Percentiles rank a stretch among this genome's conserved stretches.
phyloP scores from a whole-genome alignment of 1,140 invertebrate species.

The Chrysomallon squamiferum region DNA sequence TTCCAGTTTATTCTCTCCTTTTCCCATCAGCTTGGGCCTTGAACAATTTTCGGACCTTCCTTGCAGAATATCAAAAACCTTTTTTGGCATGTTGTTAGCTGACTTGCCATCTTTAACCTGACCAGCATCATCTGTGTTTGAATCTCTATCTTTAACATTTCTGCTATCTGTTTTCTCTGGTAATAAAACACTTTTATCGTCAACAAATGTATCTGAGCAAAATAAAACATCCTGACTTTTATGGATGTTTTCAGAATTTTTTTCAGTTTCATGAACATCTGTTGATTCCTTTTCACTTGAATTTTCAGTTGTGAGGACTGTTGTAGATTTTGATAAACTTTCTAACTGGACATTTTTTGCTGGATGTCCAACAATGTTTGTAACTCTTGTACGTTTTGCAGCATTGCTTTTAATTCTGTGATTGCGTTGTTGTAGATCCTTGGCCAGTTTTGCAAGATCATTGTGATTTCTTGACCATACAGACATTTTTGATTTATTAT shows the following conservation, averaged over 20 bases:
- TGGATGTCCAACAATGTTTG: not conserved
- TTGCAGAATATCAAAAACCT: not conserved
- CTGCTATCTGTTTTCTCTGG: not conserved
- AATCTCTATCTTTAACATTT: not conserved
- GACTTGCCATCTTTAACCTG: not conserved
- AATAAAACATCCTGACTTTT: not conserved
- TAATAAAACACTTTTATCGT: not conserved
- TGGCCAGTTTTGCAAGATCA: conserved; percentile 22
- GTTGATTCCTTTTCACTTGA: not conserved
- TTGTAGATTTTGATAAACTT: not conserved
- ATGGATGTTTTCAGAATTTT: not conserved
- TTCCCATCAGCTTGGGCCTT: too few species aligned
- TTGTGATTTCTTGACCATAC: conserved; percentile 28
- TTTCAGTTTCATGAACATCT: not conserved
- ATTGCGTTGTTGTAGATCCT: conserved; percentile 17
- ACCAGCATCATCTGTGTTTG: not conserved
- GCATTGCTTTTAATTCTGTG: not conserved
- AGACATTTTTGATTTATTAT: conserved; percentile 27
- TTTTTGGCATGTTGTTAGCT: not conserved
- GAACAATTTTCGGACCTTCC: too few species aligned
- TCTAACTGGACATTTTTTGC: not conserved
- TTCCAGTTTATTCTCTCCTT: too few species aligned
- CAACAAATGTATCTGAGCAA: too few species aligned
- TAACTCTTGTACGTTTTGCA: not conserved
- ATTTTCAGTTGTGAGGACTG: not conserved